These are phyloP conservation scores for Pardalotus punctatus DNA, from an alignment of 2,113 vertebrate species.

Conservation along the genomic window DNA sequence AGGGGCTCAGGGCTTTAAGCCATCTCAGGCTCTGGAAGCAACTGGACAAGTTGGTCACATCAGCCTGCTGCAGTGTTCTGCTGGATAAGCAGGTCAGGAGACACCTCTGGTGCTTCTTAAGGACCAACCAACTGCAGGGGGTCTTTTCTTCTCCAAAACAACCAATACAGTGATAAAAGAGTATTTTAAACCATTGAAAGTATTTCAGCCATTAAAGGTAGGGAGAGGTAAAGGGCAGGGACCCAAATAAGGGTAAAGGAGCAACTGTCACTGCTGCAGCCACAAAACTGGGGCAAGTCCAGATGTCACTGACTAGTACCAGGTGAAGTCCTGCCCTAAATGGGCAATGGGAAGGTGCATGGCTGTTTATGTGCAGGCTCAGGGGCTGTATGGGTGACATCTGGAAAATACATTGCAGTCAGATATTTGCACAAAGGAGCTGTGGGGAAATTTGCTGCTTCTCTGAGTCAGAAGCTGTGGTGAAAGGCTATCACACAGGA, in stretches of 20 bases:
- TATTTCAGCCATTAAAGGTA: not conserved
- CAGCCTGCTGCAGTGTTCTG: not conserved
- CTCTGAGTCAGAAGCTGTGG: not conserved
- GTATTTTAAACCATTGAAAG: not conserved
- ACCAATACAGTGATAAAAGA: not conserved
- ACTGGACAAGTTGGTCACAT: fast-evolving
- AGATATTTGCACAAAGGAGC: no score
- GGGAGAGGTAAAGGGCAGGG: not conserved
- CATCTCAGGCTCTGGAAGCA: not conserved
- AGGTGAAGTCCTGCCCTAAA: not conserved
- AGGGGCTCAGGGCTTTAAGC: not conserved
- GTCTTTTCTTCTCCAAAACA: not conserved
- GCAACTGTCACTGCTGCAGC: not conserved
- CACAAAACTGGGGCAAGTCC: not conserved
- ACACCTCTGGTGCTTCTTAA: not conserved
- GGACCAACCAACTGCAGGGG: not conserved
- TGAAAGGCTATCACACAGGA: not conserved
- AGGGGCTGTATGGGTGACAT: fast-evolving
- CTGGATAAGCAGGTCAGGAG: not conserved
- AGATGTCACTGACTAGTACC: not conserved
- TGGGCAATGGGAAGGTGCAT: fast-evolving
- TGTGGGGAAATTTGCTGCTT: not conserved
- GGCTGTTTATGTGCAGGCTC: not conserved
- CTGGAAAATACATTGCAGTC: not conserved
- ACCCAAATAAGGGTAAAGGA: not conserved